Conservation (phyloP, 2,888 invertebrate genomes). For the Cancer borealis region DNA sequence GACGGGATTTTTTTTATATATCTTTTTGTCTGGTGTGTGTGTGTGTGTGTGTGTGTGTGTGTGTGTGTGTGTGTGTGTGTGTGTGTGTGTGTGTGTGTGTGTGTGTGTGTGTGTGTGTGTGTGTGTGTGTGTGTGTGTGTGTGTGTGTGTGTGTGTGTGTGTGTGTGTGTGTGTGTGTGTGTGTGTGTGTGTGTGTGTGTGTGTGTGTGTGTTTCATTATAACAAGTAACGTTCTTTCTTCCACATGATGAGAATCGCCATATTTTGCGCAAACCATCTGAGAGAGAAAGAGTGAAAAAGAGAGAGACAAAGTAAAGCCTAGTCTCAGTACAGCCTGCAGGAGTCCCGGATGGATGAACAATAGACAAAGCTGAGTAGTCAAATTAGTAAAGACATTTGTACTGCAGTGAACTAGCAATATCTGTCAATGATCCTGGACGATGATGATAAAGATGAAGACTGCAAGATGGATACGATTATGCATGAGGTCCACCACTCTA, state of each 20-base stretch:
- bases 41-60: conserved; percentile 32
- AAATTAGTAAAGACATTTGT: too few relatives aligned
- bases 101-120: conserved; percentile 31
- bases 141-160: conserved; percentile 16
- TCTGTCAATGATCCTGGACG: too few relatives aligned
- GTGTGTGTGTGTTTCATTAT: neutral
- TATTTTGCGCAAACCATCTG: too few relatives aligned
- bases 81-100: conserved; percentile 7
- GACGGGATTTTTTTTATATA: neutral
- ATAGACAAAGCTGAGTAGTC: too few relatives aligned
- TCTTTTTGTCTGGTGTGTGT: neutral
- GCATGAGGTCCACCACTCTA: neutral
- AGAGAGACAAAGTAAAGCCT: too few relatives aligned
- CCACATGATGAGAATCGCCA: too few relatives aligned
- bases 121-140: conserved; percentile 31
- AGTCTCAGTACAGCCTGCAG: too few relatives aligned
- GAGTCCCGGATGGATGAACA: too few relatives aligned
- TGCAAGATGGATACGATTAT: neutral
- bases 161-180: conserved; percentile 32
- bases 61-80: conserved; percentile 29
- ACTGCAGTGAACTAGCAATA: too few relatives aligned
- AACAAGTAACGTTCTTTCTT: neutral
- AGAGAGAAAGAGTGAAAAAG: too few relatives aligned
- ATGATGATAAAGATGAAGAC: neutral
- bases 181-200: conserved; percentile 11